phyloP scores from a whole-genome alignment of 2,888 invertebrate genomes.

The Lamellibrachia columna region DNA sequence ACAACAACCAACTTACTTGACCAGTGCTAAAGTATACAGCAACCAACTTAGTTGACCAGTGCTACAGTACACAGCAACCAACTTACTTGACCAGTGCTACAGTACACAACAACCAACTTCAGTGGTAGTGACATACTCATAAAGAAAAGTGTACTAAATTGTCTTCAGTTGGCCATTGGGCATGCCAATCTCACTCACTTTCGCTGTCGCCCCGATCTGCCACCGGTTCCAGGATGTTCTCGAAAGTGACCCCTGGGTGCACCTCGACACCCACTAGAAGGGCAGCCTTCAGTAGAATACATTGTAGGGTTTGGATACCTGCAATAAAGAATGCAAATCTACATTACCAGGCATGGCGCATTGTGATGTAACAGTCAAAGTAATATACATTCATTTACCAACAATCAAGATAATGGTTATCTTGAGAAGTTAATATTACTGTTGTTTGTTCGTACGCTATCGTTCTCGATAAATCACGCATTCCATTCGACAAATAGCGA shows the following conservation, averaged over 20 bases:
- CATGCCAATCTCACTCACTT: not conserved
- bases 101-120: not conserved
- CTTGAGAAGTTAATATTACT: not conserved
- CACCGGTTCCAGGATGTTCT: conserved; percentile 81
- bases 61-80: too few species aligned
- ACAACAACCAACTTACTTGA: too few species aligned
- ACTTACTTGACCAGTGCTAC: not conserved
- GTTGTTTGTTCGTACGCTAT: too few species aligned
- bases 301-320: conserved; percentile 92
- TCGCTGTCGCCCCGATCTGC: not conserved
- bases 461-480: too few species aligned
- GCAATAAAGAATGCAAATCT: conserved; percentile 37
- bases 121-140: not conserved
- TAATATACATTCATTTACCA: not conserved
- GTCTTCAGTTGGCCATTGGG: not conserved
- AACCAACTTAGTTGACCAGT: too few species aligned
- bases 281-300: conserved; percentile 93
- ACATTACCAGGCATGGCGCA: too few species aligned
- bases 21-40: too few species aligned
- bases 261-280: conserved; percentile 94
- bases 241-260: conserved; percentile 91
- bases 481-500: too few species aligned
- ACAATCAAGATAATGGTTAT: not conserved
- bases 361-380: not conserved
- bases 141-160: not conserved